Conservation (phyloP, 2,888 invertebrate genomes). For the Dolichopus griseipennis region DNA sequence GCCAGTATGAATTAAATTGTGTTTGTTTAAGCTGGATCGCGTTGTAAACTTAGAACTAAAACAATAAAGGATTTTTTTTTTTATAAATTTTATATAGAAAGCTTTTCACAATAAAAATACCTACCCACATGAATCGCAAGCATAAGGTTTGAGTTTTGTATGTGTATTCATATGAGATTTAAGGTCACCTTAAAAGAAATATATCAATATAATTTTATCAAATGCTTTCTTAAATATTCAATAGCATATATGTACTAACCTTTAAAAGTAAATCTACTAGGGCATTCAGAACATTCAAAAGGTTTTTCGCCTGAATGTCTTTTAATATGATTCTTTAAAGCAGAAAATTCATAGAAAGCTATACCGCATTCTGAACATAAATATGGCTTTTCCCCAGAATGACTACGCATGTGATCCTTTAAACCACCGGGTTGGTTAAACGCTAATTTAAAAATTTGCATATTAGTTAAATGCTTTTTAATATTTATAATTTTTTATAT, state of each 20-base stretch:
- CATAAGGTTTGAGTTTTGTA: constrained; percentile 50
- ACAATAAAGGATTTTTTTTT: background rate
- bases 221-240: background rate
- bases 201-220: background rate
- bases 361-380: constrained; percentile 51
- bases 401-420: constrained; percentile 49
- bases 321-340: constrained; percentile 50
- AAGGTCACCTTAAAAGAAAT: constrained; percentile 38
- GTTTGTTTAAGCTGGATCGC: constrained; percentile 52
- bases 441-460: constrained; percentile 31
- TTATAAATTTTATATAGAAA: no score
- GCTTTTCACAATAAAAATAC: background rate
- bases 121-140: constrained; percentile 50
- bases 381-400: constrained; percentile 48
- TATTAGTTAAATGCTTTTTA: background rate
- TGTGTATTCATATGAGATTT: constrained; percentile 46
- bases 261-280: constrained; percentile 50
- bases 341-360: constrained; percentile 49
- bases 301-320: constrained; percentile 50
- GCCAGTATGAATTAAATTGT: constrained; percentile 55
- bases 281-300: constrained; percentile 49
- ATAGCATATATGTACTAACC: constrained; percentile 26
- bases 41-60: constrained; percentile 50
- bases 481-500: background rate
- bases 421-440: constrained; percentile 49